Conservation (phyloP, 2,113 vertebrate genomes). For the Ammodytes dubius region DNA sequence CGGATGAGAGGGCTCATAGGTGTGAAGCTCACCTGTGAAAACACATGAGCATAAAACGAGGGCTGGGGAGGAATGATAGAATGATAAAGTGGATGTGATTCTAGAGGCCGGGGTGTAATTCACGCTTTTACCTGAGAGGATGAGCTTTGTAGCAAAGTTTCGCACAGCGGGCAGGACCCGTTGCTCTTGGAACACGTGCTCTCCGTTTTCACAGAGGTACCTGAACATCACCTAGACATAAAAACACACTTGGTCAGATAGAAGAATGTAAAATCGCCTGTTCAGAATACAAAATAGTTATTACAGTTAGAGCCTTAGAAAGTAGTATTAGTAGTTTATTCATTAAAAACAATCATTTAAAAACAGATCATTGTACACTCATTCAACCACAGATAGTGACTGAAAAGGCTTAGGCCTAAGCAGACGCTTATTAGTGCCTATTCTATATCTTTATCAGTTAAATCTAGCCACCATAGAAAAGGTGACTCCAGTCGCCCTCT, state of each 20-base stretch:
- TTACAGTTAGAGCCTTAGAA: background rate
- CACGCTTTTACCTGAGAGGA: conserved; percentile 87
- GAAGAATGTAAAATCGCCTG: background rate
- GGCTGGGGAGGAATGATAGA: background rate
- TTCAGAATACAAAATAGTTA: background rate
- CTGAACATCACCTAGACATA: conserved; percentile 88
- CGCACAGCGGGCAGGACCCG: conserved; percentile 85
- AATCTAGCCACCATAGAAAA: too few species aligned
- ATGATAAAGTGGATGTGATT: background rate
- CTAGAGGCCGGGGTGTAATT: background rate
- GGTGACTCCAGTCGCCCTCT: too few species aligned
- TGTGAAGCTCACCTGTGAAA: conserved; percentile 84
- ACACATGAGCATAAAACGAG: background rate
- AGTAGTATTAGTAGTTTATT: background rate
- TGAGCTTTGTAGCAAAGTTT: conserved; percentile 84
- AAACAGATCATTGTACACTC: too few species aligned
- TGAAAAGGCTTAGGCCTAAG: too few species aligned
- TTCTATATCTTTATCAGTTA: too few species aligned
- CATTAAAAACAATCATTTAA: too few species aligned
- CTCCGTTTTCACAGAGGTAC: conserved; percentile 85
- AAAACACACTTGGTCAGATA: background rate
- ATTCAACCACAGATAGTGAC: too few species aligned
- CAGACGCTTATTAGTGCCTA: too few species aligned
- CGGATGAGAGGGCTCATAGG: conserved; percentile 92
- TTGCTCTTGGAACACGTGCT: conserved; percentile 86